Evolutionary conservation across 2,888 invertebrate species (phyloP).

Genomic region (Resseliella maxima): DNA sequence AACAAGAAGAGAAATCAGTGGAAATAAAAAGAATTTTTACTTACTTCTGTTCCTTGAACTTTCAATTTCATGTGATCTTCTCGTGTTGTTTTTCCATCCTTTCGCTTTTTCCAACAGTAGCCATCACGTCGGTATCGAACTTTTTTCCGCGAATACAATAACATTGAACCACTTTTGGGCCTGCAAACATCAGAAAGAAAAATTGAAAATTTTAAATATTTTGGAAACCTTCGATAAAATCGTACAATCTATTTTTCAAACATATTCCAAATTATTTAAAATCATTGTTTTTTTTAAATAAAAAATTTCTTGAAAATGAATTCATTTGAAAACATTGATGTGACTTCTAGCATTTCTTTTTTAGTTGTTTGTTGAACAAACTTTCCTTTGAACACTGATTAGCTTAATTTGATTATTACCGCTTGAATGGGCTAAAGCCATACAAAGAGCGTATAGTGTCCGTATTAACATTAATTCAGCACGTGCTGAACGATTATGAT

Average conservation of each 20-base stretch:
- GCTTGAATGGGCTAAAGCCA: not conserved
- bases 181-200: slow-evolving; percentile 68
- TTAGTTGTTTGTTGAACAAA: not conserved
- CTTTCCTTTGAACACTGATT: not conserved
- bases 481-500: not conserved
- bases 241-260: too few species aligned
- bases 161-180: slow-evolving; percentile 96
- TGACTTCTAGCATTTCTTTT: not conserved
- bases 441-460: not conserved
- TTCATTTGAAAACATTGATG: not conserved
- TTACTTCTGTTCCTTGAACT: slow-evolving; percentile 94
- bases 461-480: too few species aligned
- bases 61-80: slow-evolving; percentile 99
- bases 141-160: slow-evolving; percentile 95
- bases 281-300: too few species aligned
- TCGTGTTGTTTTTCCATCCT: slow-evolving; percentile 96
- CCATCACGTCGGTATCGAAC: slow-evolving; percentile 95
- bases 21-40: not conserved
- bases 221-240: too few species aligned
- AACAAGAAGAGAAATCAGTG: not conserved
- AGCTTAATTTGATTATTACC: slow-evolving; percentile 26
- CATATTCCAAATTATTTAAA: too few species aligned
- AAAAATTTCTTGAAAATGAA: not conserved
- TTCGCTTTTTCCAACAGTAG: slow-evolving; percentile 98
- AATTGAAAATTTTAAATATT: not conserved